Evolutionary conservation across 2,113 vertebrate genomes (phyloP).

Genomic region (Nibea albiflora): DNA sequence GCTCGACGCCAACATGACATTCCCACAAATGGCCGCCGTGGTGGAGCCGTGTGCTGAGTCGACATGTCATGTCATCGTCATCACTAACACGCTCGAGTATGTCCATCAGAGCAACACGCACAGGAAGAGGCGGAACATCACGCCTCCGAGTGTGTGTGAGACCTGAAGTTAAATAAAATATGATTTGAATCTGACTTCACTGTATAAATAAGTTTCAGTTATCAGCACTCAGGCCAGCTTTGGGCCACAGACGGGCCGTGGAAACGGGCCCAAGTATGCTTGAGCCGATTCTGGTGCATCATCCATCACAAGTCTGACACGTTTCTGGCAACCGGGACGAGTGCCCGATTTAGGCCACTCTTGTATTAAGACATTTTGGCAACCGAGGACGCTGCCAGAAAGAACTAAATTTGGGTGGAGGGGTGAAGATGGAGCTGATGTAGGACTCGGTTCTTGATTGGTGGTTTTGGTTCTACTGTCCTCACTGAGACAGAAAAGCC

Average conservation of each 20-base stretch:
- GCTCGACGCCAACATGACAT: too few species aligned
- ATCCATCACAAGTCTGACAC: background rate
- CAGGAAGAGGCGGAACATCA: background rate
- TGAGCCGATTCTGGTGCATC: background rate
- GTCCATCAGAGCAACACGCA: background rate
- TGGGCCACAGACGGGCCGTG: too few species aligned
- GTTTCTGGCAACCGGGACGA: background rate
- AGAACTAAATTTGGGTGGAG: background rate
- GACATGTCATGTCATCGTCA: background rate
- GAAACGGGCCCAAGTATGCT: background rate
- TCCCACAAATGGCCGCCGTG: slow-evolving; percentile 9
- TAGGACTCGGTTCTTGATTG: background rate
- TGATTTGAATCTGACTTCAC: background rate
- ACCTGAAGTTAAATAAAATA: too few species aligned
- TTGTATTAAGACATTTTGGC: background rate
- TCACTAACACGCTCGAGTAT: background rate
- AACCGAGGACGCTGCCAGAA: background rate
- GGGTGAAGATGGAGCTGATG: background rate
- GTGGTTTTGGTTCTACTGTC: too few species aligned
- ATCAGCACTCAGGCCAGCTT: background rate
- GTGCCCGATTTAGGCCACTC: background rate
- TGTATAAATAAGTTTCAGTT: background rate
- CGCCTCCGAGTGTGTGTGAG: background rate
- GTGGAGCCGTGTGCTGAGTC: slow-evolving; percentile 21
- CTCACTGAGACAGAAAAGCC: too few species aligned